Evolutionary conservation across 1,140 invertebrate species (phyloP).

Genomic region (Leptinotarsa defecta): DNA sequence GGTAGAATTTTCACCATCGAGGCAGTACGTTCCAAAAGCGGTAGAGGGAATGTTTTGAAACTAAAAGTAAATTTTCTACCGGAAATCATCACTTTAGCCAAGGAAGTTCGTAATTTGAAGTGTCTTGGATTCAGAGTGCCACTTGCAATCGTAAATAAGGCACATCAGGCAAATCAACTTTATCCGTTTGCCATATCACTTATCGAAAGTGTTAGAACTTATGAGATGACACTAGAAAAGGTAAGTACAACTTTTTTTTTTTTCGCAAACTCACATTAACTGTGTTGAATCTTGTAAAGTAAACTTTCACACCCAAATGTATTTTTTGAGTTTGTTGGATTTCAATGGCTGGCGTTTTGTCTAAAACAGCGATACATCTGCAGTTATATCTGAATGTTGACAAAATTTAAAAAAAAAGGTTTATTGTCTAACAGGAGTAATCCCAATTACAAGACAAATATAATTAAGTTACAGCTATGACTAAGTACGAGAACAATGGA

Average conservation of each 20-base stretch:
- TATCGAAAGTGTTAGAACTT: slow-evolving; percentile 96
- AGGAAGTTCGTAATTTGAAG: slow-evolving; percentile 97
- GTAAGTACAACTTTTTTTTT: slow-evolving; percentile 59
- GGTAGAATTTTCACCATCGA: slow-evolving; percentile 96
- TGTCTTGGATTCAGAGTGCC: slow-evolving; percentile 96
- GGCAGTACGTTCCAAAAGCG: slow-evolving; percentile 77
- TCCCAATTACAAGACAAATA: too few relatives aligned
- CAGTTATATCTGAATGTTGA: too few relatives aligned
- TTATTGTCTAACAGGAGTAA: too few relatives aligned
- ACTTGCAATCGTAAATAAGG: slow-evolving; percentile 97
- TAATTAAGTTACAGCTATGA: too few relatives aligned
- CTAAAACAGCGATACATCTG: too few relatives aligned
- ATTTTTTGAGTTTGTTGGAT: too few relatives aligned
- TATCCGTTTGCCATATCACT: slow-evolving; percentile 99
- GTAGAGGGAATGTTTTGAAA: slow-evolving; percentile 87
- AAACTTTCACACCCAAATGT: too few relatives aligned
- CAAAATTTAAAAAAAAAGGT: too few relatives aligned
- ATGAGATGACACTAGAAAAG: slow-evolving; percentile 95
- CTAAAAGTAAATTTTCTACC: slow-evolving; percentile 96
- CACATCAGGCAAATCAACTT: slow-evolving; percentile 96
- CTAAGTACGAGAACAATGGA: too few relatives aligned
- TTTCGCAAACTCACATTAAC: too few relatives aligned
- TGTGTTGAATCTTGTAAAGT: too few relatives aligned
- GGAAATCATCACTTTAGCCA: slow-evolving; percentile 97
- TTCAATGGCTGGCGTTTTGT: too few relatives aligned